phyloP scores from a whole-genome alignment of 2,888 invertebrate species.

The Drosophila suboccidentalis region DNA sequence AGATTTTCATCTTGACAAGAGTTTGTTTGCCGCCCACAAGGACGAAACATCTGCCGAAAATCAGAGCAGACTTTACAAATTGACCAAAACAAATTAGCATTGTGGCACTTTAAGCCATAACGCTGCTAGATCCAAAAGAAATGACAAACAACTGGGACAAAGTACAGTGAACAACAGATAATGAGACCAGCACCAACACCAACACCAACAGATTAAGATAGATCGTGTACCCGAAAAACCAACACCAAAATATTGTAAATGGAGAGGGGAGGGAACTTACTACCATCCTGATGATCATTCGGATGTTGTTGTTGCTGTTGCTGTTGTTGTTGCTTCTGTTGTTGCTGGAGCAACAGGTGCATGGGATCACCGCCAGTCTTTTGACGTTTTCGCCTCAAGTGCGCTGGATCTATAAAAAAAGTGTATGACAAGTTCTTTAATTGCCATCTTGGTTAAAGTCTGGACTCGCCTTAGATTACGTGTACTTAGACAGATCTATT shows the following conservation, averaged over 20 bases:
- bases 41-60: conserved; percentile 32
- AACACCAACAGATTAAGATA: conserved; percentile 17
- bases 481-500: conserved; percentile 47
- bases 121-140: conserved; percentile 42
- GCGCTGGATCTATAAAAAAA: conserved; percentile 88
- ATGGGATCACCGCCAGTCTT: conserved; percentile 85
- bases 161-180: conserved; percentile 14
- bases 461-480: conserved; percentile 35
- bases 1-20: conserved; percentile 30
- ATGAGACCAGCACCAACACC: conserved; percentile 33
- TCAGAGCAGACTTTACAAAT: conserved; percentile 24
- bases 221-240: conserved; percentile 17
- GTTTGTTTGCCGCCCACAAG: conserved; percentile 17
- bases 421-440: conserved; percentile 46
- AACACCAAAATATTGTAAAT: conserved; percentile 29
- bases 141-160: conserved; percentile 10
- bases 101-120: background rate
- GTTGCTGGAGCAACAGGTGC: conserved; percentile 85
- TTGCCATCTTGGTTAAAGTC: conserved; percentile 25
- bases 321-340: conserved; percentile 79
- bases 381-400: conserved; percentile 86
- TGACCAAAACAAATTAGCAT: conserved; percentile 37
- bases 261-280: conserved; percentile 80
- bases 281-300: conserved; percentile 83
- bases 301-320: conserved; percentile 76